phyloP scores from a whole-genome alignment of 2,113 vertebrate species.

The Syngnathus scovelli region DNA sequence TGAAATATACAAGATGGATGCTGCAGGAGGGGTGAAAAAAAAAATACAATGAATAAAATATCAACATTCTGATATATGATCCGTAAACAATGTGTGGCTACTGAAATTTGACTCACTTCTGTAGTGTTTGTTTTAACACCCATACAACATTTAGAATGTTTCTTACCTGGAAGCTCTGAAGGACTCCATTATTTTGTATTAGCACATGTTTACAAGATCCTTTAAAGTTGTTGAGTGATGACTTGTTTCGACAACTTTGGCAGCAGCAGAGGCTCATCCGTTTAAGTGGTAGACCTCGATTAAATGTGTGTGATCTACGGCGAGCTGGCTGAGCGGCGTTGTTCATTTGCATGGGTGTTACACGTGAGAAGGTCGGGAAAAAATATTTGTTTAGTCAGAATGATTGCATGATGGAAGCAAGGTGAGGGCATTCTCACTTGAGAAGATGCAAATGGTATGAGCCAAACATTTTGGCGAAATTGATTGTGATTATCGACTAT shows the following conservation, averaged over 20 bases:
- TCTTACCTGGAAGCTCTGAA: not conserved
- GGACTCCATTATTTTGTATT: not conserved
- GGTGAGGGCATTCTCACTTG: not conserved
- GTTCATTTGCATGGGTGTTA: not conserved
- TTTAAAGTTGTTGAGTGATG: not conserved
- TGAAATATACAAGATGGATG: not conserved
- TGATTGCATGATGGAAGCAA: not conserved
- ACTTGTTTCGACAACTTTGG: not conserved
- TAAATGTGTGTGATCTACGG: not conserved
- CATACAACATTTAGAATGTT: not conserved
- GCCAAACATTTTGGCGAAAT: not conserved
- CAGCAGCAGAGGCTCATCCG: not conserved
- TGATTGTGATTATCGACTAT: not conserved
- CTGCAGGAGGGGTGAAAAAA: not conserved
- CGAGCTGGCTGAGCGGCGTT: not conserved
- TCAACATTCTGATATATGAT: not conserved
- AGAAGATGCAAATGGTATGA: not conserved
- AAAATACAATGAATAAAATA: not conserved
- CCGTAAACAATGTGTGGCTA: too few relatives aligned
- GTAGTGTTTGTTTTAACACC: not conserved
- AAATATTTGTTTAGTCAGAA: constrained; percentile 2
- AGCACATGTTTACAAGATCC: not conserved
- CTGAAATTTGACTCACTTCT: not conserved
- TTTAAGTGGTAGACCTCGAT: constrained; percentile 8
- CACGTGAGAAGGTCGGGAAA: not conserved